phyloP scores from a whole-genome alignment of 2,888 invertebrate genomes.

The Dryococelus australis region DNA sequence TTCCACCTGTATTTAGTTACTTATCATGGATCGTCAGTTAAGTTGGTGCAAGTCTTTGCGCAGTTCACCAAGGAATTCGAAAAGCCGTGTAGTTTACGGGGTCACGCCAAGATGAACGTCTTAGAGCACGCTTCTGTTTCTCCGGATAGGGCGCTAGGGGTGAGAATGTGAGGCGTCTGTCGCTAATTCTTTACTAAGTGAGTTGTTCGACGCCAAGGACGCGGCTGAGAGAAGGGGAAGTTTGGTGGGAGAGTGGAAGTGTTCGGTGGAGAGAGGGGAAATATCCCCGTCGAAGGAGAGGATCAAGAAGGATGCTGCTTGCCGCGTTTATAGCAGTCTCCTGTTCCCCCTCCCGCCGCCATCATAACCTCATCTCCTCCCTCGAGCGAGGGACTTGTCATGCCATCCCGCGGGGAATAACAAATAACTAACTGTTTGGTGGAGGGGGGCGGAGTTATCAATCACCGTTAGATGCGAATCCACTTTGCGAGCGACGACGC shows the following conservation, averaged over 20 bases:
- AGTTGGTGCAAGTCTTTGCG: no score
- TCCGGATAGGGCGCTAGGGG: no score
- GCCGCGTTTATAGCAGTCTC: neutral
- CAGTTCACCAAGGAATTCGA: no score
- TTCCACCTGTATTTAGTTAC: no score
- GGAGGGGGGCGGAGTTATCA: neutral
- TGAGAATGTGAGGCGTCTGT: neutral
- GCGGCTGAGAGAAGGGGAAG: neutral
- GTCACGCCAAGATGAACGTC: no score
- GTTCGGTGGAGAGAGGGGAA: neutral
- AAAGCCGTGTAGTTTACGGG: no score
- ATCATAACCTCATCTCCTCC: neutral
- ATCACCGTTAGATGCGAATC: neutral
- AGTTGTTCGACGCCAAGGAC: neutral
- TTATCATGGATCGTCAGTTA: no score
- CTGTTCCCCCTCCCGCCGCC: neutral
- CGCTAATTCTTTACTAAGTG: neutral
- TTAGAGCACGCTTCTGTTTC: no score
- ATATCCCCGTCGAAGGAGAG: neutral
- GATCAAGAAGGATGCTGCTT: neutral
- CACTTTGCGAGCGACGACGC: conserved; percentile 4
- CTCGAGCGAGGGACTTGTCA: neutral
- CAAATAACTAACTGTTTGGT: neutral
- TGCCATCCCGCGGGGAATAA: neutral
- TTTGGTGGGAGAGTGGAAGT: neutral